Conservation (phyloP, 2,113 vertebrate genomes). For the Reinhardtius hippoglossoides region DNA sequence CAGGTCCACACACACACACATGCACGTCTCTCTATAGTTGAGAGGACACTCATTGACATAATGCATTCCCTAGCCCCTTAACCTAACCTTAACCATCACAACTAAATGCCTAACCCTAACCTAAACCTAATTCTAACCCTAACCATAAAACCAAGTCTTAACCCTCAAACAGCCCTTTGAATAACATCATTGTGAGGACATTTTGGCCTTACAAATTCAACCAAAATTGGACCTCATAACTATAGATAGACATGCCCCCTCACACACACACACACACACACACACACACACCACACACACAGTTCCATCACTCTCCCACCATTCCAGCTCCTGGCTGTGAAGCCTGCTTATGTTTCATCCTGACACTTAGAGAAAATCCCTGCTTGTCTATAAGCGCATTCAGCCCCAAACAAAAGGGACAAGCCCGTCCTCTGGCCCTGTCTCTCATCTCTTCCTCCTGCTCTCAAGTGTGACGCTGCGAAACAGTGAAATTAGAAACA, state of each 20-base stretch:
- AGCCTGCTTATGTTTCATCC: conserved; percentile 71
- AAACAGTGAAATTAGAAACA: conserved; percentile 57
- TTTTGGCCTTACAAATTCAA: no score
- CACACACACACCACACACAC: conserved; percentile 46
- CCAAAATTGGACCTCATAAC: no score
- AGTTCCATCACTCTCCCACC: conserved; percentile 58
- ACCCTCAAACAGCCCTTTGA: no score
- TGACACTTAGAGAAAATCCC: conserved; percentile 72
- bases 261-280: conserved; percentile 35
- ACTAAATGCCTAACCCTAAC: no score
- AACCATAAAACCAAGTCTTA: no score
- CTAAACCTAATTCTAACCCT: no score
- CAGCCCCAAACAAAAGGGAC: conserved; percentile 59
- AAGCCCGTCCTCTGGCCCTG: conserved; percentile 40
- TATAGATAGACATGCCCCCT: conserved; percentile 29
- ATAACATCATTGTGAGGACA: no score
- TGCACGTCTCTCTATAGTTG: no score
- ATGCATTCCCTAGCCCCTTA: no score
- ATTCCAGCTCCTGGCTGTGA: conserved; percentile 60
- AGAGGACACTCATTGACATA: no score
- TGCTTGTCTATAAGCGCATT: conserved; percentile 68
- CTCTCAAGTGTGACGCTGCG: conserved; percentile 31
- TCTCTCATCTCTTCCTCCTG: conserved; percentile 28
- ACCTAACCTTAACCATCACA: no score
- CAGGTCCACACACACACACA: conserved; percentile 22